Evolutionary conservation across 2,113 vertebrate species (phyloP), one percentile per base, ranked within the genome.

Genomic region (Pelodiscus sinensis): DNA sequence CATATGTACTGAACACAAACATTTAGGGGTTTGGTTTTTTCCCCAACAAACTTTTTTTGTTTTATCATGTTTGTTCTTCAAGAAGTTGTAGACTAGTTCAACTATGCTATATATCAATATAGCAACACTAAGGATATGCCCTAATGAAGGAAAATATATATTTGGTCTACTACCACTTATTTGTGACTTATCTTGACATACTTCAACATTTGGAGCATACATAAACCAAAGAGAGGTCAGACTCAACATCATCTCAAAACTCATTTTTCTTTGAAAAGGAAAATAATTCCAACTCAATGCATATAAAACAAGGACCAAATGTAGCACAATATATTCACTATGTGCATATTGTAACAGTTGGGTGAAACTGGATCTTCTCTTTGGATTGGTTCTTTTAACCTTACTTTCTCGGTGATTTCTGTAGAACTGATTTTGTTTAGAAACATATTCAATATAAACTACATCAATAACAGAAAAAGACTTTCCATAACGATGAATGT

Each of bases 281-380:
- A 57, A 35, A 25, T 24, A 56, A 44, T 6, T 24, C 22, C 35
- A n/a, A 58, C 24, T 7, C 19, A 91, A 78, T 85, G 19, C 9
- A 1, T 24, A 54, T 38, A 58, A 50, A 24, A 68, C 2, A 57
- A 7, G 19, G 24, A 73, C 10, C 3, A 1, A 8, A 44, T 1
- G 44, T 58, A 82, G 4, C 18, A 62, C 8, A 50, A 38, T 51
- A 27, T 1, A 2, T 79, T 65, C 81, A 31, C 29, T 78, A 84
- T 27, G 8, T 6, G 4, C n/a, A 83, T 8, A 9, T 25, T 29
- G 38, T 57, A 54, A 71, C 3, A 81, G n/a, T 19, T 6, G n/a
- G 19, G 71, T 68, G 31, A 81, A 11, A 2, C 10, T 55, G 18
- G 31, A 68, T 35, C 31, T 35, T 68, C 65, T 68, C 9, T 9